Base-by-base conservation (phyloP, 2,797 vertebrate species). In the Pangasius mekongensis region DNA sequence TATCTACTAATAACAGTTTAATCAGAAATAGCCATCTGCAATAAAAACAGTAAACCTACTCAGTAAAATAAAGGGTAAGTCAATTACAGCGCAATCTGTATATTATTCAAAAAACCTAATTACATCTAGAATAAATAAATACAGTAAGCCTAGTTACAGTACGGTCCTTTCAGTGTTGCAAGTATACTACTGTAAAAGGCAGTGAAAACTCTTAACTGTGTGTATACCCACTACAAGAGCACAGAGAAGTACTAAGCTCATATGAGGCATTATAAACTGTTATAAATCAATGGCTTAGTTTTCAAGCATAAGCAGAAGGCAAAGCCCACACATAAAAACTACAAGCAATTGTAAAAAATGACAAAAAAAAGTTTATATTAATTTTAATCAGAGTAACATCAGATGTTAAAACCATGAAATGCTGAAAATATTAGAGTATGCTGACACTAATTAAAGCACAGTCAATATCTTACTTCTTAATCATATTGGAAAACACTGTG, bases 401-500 rank as follows among this genome's bases (percentile, higher is more conserved):
- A 30, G 71, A 54, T 43, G 5, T 5, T 76, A 43, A 82, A 76
- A 43, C 33, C 36, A 33, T 58, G 52, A 86, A 56, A 47, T 77
- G 58, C 82, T 69, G 56, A 67, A 33, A 76, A 83, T 74, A 83
- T 47, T 84, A 77, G 5, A 74, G 39, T 67, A 76, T 85, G 33
- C n/a, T 43, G 69, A 67, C 78, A 86, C 8, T 81, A 85, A 89
- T 89, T 89, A 64, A 87, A 58, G 39, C 20, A 87, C 56, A 66
- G 87, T 86, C 47, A 39, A 89, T 84, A 87, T 89, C 39, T 85
- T 83, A 67, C 49, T 89, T 88, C 82, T 62, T 88, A 91, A 91
- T 91, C 85, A 88, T 64, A 77, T 62, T 69, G 67, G 83, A 89
- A 88, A 85, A 67, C 87, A 89, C 47, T n/a, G 54, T 71, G 85